Evolutionary conservation across 2,888 invertebrate genomes (phyloP), one percentile per base, ranked within the genome.

Genomic region (Acanthosepion lycidas): DNA sequence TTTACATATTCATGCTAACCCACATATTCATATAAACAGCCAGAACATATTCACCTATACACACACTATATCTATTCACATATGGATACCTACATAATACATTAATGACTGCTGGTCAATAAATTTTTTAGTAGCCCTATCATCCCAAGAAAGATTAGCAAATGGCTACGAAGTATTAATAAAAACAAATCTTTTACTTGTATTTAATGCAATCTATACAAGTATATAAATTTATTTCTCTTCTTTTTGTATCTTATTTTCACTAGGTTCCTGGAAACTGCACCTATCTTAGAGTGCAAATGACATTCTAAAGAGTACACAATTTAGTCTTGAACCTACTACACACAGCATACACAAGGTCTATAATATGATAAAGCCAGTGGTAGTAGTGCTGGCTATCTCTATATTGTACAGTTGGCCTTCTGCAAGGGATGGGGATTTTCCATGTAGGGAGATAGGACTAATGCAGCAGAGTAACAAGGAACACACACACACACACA

Each of bases 381-480:
- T 78, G 78, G 78, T 78, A 78, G 78, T 78, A 78, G 78, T n/a
- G 3, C 78, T 78, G 78, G 78, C 78, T 78, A 78, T 78, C 78
- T 78, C 78, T n/a, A 78, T 78, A 78, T 78, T n/a, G n/a, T 78
- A 78, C 78, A 78, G 78, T 78, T 78, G 78, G 78, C 78, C 78
- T 78, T 28, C 28, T 78, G 28, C 78, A 78, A 78, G 78, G 8
- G n/a, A 78, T 78, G 78, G 78, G 78, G 78, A 78, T 78, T 78
- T 78, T 78, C 78, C 78, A 78, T 78, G 78, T n/a, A 78, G 78
- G 78, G 78, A 78, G 78, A 78, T 78, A 78, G 28, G n/a, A 78
- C 78, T 78, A n/a, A 78, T n/a, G 78, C 78, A 78, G 12, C 78
- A n/a, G 28, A 78, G n/a, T 78, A 78, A n/a, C 78, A 78, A 78